Base-by-base conservation (phyloP, 2,113 vertebrate species). In the Cairina moschata region DNA sequence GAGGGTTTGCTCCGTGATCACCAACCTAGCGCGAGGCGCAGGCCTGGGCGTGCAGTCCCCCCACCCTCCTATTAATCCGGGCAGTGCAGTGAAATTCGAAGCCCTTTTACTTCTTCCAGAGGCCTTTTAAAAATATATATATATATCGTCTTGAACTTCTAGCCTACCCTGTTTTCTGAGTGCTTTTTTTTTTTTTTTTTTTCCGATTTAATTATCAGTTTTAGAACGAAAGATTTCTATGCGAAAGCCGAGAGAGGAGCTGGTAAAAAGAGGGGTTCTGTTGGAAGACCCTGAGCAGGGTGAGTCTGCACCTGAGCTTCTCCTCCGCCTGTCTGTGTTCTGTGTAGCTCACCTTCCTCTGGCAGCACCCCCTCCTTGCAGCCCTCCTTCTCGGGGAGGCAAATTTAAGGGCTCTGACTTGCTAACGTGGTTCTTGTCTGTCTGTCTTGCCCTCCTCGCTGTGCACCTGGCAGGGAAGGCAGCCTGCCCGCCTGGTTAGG, bases 221-320 rank as follows among this genome's bases (percentile, higher is more conserved):
- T 98, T 99, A 98, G 99, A 99, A 98, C 98, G 99, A 97, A 99
- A 99, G 98, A 99, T 99, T 98, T 99, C 99, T 85, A 99, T 99
- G 97, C 98, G 99, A 97, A 99, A 99, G 89, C 99, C 99, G 5
- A 98, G 99, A 96, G 99, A 99, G 97, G 99, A 99, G 97, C 99
- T 99, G 88, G 99, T 99, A 96, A 99, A 99, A 93, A 98, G 99
- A 98, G 99, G 99, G 76, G 97, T 99, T 96, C 98, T 99, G 75
- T 98, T 99, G 98, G 99, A 99, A 97, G 98, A 99, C 90, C 98
- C 98, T 79, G 99, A 99, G 96, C 99, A 98, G 93, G 99, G 99
- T 99, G 97, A 98, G 98, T 98, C 86, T 95, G 76, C 91, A 93
- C 78, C 84, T 6, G 2, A 95, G 67, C 91, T 89, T 87, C 50